Conservation (phyloP, 1,140 invertebrate genomes). For the Brachionus plicatilis region DNA sequence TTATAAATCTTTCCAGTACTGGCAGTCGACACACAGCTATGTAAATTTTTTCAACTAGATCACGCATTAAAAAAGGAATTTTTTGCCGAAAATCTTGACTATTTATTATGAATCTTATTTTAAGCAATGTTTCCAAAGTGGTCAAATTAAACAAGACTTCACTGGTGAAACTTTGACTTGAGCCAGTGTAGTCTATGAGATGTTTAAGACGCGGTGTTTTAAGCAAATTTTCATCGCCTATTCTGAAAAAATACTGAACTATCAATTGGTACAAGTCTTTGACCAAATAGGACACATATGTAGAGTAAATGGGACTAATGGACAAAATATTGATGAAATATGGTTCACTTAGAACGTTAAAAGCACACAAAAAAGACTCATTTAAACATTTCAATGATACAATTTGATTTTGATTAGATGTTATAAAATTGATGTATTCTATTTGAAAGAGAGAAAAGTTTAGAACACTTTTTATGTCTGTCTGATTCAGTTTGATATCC, state of each 20-base stretch:
- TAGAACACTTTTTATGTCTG: neutral
- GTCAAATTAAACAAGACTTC: slow-evolving; percentile 3
- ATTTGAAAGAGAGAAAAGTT: slow-evolving; percentile 24
- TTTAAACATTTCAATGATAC: neutral
- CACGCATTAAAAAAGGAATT: slow-evolving; percentile 54
- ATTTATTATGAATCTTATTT: slow-evolving; percentile 44
- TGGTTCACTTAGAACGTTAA: neutral
- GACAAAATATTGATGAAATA: neutral
- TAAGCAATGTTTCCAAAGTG: slow-evolving; percentile 2
- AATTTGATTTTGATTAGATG: neutral
- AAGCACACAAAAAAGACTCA: neutral
- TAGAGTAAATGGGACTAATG: neutral
- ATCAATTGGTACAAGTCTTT: slow-evolving; percentile 25
- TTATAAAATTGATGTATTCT: neutral
- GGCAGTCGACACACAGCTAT: slow-evolving; percentile 23
- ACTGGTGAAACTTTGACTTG: neutral
- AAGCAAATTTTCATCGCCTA: slow-evolving; percentile 3
- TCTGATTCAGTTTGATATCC: neutral
- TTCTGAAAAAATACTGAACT: slow-evolving; percentile 17
- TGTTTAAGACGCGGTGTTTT: neutral
- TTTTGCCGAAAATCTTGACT: slow-evolving; percentile 57
- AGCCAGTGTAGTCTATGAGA: neutral
- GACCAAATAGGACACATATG: neutral
- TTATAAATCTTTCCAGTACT: slow-evolving; percentile 15
- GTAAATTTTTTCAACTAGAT: slow-evolving; percentile 26